Evolutionary conservation across 2,888 invertebrate species (phyloP).

Genomic region (Drosophila villosipedis): DNA sequence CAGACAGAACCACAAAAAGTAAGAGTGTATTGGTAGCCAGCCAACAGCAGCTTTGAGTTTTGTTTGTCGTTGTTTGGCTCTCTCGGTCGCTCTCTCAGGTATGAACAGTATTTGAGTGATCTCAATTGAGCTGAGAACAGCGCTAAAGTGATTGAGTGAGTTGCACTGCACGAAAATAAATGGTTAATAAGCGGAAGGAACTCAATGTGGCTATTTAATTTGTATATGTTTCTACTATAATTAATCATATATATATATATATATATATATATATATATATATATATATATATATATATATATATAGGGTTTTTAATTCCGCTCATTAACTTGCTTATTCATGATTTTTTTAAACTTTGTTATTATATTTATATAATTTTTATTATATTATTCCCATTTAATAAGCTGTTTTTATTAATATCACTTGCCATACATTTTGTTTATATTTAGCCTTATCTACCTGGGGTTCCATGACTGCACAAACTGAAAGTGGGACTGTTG

Average conservation of each 20-base stretch:
- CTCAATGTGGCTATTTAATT: neutral
- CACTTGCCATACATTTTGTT: neutral
- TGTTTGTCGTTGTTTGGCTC: slow-evolving; percentile 20
- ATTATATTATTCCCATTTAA: neutral
- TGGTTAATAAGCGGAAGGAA: neutral
- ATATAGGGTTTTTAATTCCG: neutral
- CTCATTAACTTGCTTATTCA: neutral
- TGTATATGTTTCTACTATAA: neutral
- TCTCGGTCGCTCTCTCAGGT: slow-evolving; percentile 7
- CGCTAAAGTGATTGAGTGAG: neutral
- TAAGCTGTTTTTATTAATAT: neutral
- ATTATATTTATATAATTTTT: neutral
- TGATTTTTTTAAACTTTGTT: neutral
- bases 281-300: too few relatives aligned
- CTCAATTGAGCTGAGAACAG: slow-evolving; percentile 35
- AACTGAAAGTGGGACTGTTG: slow-evolving; percentile 2
- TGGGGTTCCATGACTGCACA: slow-evolving; percentile 16
- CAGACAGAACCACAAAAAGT: slow-evolving; percentile 32
- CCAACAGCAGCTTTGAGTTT: slow-evolving; percentile 10
- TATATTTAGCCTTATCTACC: slow-evolving; percentile 1
- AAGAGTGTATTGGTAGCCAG: slow-evolving; percentile 42
- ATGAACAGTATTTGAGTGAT: slow-evolving; percentile 20
- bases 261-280: too few relatives aligned
- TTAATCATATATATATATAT: neutral
- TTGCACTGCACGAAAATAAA: slow-evolving; percentile 30